Percentiles rank a stretch among this genome's conserved stretches.
Conservation (phyloP, 2,797 vertebrate genomes). For the Phalloptychus januarius region DNA sequence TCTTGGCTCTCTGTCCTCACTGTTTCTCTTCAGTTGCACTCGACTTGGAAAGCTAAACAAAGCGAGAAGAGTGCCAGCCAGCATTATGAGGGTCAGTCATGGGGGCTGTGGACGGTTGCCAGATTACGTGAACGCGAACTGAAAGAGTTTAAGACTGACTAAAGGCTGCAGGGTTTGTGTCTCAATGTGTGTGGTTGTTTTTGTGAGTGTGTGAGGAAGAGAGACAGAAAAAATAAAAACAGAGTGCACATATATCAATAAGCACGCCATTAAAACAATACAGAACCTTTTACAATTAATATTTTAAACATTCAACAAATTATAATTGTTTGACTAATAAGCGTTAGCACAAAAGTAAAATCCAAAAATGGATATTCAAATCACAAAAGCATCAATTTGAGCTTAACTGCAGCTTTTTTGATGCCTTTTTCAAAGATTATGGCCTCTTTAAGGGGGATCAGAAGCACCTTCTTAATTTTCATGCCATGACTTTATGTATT, state of each 20-base stretch:
- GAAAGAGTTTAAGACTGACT: slow-evolving; percentile 78
- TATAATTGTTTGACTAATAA: not conserved
- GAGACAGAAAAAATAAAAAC: slow-evolving; percentile 8
- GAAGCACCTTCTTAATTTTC: not conserved
- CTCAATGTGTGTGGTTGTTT: slow-evolving; percentile 25
- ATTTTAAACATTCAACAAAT: not conserved
- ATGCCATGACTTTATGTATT: not conserved
- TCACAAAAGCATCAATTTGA: not conserved
- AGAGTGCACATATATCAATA: slow-evolving; percentile 11
- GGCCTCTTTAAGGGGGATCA: not conserved
- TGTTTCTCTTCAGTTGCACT: slow-evolving; percentile 67
- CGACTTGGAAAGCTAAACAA: slow-evolving; percentile 73
- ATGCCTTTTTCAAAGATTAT: not conserved
- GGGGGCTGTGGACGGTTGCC: slow-evolving; percentile 75
- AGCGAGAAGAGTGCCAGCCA: slow-evolving; percentile 69
- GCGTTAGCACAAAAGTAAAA: not conserved
- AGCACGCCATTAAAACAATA: not conserved
- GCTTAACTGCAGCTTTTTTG: not conserved
- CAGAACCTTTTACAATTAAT: slow-evolving; percentile 12
- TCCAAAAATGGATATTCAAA: not conserved
- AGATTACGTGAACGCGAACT: slow-evolving; percentile 77
- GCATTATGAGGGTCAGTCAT: slow-evolving; percentile 78
- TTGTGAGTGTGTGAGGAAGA: not conserved
- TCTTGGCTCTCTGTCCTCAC: slow-evolving; percentile 60
- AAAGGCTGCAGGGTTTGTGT: slow-evolving; percentile 69